phyloP scores from a whole-genome alignment of 2,797 vertebrate genomes.

The Mareca penelope region DNA sequence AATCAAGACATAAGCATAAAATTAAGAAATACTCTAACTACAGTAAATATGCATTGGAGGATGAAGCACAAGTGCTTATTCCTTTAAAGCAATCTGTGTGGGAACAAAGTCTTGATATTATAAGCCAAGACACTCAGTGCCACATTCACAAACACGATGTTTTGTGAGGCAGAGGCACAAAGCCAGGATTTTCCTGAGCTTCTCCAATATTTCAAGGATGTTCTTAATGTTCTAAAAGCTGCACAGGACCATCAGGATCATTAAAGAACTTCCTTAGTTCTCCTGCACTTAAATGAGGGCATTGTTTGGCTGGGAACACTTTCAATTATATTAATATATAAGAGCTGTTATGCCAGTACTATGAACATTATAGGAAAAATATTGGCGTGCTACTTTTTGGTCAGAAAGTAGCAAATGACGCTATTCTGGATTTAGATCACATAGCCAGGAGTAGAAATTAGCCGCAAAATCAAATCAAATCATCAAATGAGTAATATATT shows the following conservation, averaged over 20 bases:
- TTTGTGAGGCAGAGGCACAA: not conserved
- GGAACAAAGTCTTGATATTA: not conserved
- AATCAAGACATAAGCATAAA: not conserved
- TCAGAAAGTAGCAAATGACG: conserved; percentile 11
- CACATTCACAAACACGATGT: not conserved
- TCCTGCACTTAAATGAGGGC: not conserved
- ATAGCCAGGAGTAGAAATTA: not conserved
- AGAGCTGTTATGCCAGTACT: not conserved
- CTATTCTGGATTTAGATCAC: conserved; percentile 16
- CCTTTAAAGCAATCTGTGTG: not conserved
- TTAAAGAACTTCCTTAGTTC: not conserved
- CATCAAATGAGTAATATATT: conserved; percentile 41
- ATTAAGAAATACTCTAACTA: not conserved
- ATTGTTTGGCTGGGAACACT: not conserved
- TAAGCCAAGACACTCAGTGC: not conserved
- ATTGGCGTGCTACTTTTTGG: not conserved
- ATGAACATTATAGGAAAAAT: not conserved
- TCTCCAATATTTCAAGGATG: conserved; percentile 18
- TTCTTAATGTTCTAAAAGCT: conserved; percentile 13
- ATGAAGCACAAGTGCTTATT: not conserved
- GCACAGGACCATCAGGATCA: not conserved
- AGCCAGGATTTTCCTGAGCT: not conserved
- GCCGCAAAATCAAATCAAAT: not conserved
- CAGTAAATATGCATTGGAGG: not conserved
- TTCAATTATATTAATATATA: not conserved